Base-by-base conservation (phyloP, 2,797 vertebrate genomes). In the Takifugu rubripes region DNA sequence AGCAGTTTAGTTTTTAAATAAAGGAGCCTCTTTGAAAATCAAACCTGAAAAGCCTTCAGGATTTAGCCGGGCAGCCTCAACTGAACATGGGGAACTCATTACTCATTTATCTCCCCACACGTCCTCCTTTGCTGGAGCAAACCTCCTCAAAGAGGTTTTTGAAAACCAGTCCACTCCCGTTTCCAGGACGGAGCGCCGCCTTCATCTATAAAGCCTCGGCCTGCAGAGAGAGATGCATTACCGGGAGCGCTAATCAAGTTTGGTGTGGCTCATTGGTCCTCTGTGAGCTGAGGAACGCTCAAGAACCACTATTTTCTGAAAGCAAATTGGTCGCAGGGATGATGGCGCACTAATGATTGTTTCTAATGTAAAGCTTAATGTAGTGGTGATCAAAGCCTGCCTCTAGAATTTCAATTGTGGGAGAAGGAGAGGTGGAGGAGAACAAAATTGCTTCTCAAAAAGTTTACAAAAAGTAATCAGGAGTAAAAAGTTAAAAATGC, bases 291-390 rank as follows among this genome's bases (percentile, higher is more conserved):
- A 70, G 56, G 67, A 72, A 75, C 72, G 56, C 70, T 77, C 54
- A 17, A 69, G 79, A 74, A 49, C 84, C 25, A 68, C 76, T 83
- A 78, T 91, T 89, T 88, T 89, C 88, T 33, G 10, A 81, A 81
- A 85, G 87, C 83, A 89, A 90, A 90, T 88, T 90, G 88, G 81
- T 85, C 70, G 74, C 54, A 68, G 80, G 78, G 81, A 85, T 85
- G 88, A 92, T 89, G 83, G 85, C 77, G 77, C 76, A 57, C 73
- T 91, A 90, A 91, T 89, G 90, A 87, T 78, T 62, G 74, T 83
- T 81, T 84, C 79, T 91, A 90, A 90, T 89, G 85, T 86, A 88
- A 83, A 82, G 89, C 84, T 24, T 91, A 90, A 91, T 91, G 89
- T 85, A 79, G 61, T 85, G 86, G 80, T 75, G 82, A 85, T 89